A percentile compares a stretch with the other conserved stretches of the same genome.
phyloP scores from a whole-genome alignment of 2,113 vertebrate genomes.

The Odocoileus virginianus region DNA sequence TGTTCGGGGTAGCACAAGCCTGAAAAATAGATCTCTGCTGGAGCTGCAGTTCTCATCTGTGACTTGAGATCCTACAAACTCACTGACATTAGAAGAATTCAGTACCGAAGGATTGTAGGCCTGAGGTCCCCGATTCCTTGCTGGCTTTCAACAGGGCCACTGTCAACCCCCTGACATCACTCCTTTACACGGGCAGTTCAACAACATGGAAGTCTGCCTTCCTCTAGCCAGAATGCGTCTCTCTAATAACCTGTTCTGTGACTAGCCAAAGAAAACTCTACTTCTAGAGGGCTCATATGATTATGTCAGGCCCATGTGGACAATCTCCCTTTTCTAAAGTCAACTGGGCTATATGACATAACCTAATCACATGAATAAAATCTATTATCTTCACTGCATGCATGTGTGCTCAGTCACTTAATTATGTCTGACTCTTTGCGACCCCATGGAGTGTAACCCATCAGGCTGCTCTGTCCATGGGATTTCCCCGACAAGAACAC shows the following conservation, averaged over 20 bases:
- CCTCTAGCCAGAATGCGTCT: not conserved
- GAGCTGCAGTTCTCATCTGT: not conserved
- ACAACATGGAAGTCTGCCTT: not conserved
- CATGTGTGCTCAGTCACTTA: not conserved
- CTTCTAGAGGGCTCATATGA: not conserved
- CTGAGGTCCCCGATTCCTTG: not conserved
- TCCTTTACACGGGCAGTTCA: not conserved
- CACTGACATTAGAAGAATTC: not conserved
- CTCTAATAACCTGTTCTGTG: not conserved
- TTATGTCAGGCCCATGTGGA: not conserved
- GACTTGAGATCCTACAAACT: not conserved
- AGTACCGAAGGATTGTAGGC: not conserved
- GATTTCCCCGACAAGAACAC: not conserved
- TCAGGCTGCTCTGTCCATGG: not conserved
- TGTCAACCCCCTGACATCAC: not conserved
- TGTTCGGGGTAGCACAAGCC: not conserved
- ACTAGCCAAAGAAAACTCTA: not conserved
- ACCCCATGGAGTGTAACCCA: not conserved
- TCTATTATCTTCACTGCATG: not conserved
- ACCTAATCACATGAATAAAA: not conserved
- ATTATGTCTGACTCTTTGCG: not conserved
- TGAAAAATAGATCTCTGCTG: not conserved
- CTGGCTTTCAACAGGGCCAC: not conserved
- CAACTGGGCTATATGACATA: not conserved
- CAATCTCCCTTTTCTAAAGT: not conserved